Conservation (phyloP, 53 echinoderm and acorn worm genomes). For the Luidia sarsii region DNA sequence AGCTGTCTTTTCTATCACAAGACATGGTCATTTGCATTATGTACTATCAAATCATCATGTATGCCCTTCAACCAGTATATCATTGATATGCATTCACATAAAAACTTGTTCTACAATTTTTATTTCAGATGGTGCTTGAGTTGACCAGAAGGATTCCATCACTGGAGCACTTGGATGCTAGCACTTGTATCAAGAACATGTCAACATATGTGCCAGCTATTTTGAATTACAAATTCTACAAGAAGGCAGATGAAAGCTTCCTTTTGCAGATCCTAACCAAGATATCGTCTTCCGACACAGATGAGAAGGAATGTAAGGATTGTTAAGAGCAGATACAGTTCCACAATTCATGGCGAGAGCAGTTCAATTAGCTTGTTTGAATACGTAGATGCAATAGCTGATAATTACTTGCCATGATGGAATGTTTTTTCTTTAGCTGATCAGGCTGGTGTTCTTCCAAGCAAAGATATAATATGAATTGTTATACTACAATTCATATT, state of each 20-base stretch:
- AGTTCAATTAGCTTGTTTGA: not conserved
- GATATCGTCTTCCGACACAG: not conserved
- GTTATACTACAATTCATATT: no score
- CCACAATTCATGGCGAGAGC: not conserved
- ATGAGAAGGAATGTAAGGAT: conserved; percentile 13
- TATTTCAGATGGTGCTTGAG: conserved; percentile 8
- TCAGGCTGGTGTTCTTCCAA: no score
- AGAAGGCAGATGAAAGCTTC: not conserved
- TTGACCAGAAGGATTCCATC: conserved; percentile 3
- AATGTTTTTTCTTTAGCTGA: no score
- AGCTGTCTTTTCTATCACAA: not conserved
- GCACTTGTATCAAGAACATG: not conserved
- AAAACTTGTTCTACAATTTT: not conserved
- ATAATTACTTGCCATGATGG: no score
- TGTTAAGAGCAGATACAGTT: not conserved
- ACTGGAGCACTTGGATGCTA: not conserved
- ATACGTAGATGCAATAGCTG: no score
- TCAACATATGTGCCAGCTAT: not conserved
- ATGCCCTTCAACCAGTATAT: not conserved
- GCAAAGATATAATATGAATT: no score
- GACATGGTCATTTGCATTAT: not conserved
- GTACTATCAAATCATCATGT: not conserved
- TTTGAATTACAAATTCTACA: not conserved
- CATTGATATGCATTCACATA: not conserved
- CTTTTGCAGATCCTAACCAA: conserved; percentile 2